Conservation (phyloP, 2,113 vertebrate species). For the Neolamprologus falcicula region DNA sequence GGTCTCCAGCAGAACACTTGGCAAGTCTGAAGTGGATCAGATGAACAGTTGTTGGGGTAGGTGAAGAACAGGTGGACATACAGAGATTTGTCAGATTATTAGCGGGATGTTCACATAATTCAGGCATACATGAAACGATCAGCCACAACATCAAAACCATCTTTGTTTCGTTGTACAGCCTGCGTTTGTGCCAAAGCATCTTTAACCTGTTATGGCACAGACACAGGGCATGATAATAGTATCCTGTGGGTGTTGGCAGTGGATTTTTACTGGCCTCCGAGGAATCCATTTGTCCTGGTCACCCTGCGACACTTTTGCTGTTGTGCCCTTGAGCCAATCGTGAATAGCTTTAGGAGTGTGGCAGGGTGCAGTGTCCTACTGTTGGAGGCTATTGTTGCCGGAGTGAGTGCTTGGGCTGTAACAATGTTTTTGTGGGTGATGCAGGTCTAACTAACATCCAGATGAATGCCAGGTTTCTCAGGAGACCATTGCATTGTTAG, state of each 20-base stretch:
- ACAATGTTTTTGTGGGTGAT: not conserved
- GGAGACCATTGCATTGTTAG: not conserved
- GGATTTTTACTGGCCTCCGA: not conserved
- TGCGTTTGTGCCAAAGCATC: not conserved
- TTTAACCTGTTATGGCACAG: not conserved
- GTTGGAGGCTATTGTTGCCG: not conserved
- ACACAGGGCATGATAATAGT: not conserved
- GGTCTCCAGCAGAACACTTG: not conserved
- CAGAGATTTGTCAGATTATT: not conserved
- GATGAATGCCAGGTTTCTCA: not conserved
- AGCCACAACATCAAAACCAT: not conserved
- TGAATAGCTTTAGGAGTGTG: not conserved
- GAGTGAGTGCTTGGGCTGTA: not conserved
- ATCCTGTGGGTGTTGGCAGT: not conserved
- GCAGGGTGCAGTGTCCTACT: not conserved
- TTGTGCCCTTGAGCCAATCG: not conserved
- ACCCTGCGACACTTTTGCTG: not conserved
- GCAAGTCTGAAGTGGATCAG: not conserved
- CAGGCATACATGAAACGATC: not conserved
- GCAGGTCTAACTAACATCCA: not conserved
- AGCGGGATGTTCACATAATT: not conserved
- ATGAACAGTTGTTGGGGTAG: not conserved
- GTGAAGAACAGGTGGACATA: not conserved
- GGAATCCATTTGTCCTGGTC: not conserved
- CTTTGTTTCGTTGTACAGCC: not conserved